These are phyloP conservation scores for Drosophila melanocephala DNA, from an alignment of 2,888 invertebrate genomes.

Conservation along the genomic window DNA sequence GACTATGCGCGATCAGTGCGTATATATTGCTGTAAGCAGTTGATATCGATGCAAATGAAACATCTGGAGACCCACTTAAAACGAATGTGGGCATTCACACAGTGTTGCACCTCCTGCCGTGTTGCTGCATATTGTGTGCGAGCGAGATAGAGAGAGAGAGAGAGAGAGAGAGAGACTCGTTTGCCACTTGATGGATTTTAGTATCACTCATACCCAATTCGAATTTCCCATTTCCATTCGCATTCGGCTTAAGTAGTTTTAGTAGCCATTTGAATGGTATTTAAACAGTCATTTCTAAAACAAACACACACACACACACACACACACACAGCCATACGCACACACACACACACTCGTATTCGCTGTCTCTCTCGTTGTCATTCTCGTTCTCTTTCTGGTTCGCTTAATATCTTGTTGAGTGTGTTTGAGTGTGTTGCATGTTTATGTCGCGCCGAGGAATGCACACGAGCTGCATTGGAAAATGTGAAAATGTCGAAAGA, in stretches of 20 bases:
- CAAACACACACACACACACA: constrained; percentile 43
- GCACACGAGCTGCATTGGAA: constrained; percentile 6
- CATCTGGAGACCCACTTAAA: constrained; percentile 31
- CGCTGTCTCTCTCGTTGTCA: background rate
- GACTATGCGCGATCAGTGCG: constrained; percentile 1
- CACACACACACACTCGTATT: constrained; percentile 2
- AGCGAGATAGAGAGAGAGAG: background rate
- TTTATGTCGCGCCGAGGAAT: constrained; percentile 29
- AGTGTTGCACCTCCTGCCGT: constrained; percentile 42
- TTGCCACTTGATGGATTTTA: constrained; percentile 71
- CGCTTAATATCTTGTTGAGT: background rate
- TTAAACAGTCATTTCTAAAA: constrained; percentile 64
- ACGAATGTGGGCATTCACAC: background rate
- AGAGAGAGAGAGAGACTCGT: constrained; percentile 7
- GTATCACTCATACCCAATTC: constrained; percentile 37
- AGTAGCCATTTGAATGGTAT: constrained; percentile 70
- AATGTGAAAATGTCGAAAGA: constrained; percentile 20
- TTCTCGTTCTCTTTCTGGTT: background rate
- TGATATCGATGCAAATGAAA: constrained; percentile 10
- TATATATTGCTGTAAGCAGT: constrained; percentile 13
- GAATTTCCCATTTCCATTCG: constrained; percentile 28
- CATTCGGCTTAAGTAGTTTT: constrained; percentile 69
- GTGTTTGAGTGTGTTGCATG: constrained; percentile 29
- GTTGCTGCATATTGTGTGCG: constrained; percentile 7
- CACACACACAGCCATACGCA: constrained; percentile 31